Evolutionary conservation across 1,140 invertebrate genomes (phyloP).

Genomic region (Aleiodes sp.): DNA sequence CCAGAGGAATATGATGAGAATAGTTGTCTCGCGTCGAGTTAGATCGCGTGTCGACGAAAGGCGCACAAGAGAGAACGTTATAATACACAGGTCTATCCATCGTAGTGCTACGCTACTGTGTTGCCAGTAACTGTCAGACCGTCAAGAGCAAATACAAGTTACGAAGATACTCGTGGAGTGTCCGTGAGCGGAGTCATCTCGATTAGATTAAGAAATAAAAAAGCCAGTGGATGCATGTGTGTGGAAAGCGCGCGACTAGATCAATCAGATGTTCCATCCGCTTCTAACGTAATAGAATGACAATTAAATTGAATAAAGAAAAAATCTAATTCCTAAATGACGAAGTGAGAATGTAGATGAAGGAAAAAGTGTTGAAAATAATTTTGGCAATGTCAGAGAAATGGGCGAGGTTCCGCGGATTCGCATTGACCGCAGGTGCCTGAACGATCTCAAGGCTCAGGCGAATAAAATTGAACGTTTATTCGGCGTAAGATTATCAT

Average conservation of each 20-base stretch:
- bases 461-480: constrained; percentile 14
- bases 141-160: not conserved
- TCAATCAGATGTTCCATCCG: no score
- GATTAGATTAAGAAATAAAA: not conserved
- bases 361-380: not conserved
- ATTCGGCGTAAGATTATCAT: constrained; percentile 25
- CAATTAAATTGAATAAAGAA: no score
- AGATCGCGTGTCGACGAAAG: not conserved
- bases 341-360: not conserved
- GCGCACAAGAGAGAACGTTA: not conserved
- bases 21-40: constrained; percentile 10
- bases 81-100: not conserved
- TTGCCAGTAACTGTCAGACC: constrained; percentile 10
- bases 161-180: not conserved
- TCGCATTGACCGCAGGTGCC: constrained; percentile 29
- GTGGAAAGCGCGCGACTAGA: not conserved
- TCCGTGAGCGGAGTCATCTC: not conserved
- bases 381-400: constrained; percentile 34
- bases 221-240: not conserved
- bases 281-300: no score
- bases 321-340: no score
- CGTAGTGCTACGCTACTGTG: not conserved
- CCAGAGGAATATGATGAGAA: constrained; percentile 7
- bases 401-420: constrained; percentile 39
- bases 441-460: constrained; percentile 20